These are phyloP conservation scores for Esox masquinongy DNA, from an alignment of 2,797 vertebrate species.

Conservation along the genomic window DNA sequence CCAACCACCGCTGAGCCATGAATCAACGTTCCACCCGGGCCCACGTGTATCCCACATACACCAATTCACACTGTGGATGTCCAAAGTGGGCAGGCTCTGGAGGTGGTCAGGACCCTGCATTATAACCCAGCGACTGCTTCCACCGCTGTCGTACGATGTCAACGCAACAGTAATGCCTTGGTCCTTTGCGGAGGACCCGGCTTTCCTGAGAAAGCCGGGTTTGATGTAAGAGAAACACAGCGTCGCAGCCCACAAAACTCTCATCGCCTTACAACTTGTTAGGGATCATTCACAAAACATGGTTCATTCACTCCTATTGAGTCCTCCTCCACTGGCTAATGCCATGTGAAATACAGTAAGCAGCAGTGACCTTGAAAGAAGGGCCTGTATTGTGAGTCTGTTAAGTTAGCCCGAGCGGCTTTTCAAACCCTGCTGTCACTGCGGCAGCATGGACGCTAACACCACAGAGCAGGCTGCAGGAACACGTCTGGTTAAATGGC, in stretches of 20 bases:
- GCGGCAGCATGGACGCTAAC: constrained; percentile 12
- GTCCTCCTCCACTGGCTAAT: constrained; percentile 61
- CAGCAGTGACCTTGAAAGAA: constrained; percentile 62
- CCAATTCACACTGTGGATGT: neutral
- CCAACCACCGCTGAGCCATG: constrained; percentile 26
- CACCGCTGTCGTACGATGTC: neutral
- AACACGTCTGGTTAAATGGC: neutral
- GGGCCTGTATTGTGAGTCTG: constrained; percentile 48
- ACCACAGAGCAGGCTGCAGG: constrained; percentile 10
- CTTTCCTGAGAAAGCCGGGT: too few relatives aligned
- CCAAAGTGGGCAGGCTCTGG: neutral
- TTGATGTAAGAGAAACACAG: neutral
- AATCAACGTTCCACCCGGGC: constrained; percentile 34
- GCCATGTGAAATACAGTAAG: constrained; percentile 54
- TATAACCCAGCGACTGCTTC: neutral
- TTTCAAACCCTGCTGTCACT: constrained; percentile 53
- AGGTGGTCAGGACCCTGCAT: neutral
- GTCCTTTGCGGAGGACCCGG: neutral
- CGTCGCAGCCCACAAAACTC: neutral
- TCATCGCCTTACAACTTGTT: neutral
- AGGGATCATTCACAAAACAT: constrained; percentile 26
- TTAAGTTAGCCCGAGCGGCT: constrained; percentile 63
- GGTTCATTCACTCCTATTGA: constrained; percentile 44
- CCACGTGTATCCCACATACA: constrained; percentile 38
- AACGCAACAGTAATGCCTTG: neutral